Evolutionary conservation across 2,888 invertebrate genomes (phyloP), one percentile per base, ranked within the genome.

Genomic region (Zaprionus obscuricornis): DNA sequence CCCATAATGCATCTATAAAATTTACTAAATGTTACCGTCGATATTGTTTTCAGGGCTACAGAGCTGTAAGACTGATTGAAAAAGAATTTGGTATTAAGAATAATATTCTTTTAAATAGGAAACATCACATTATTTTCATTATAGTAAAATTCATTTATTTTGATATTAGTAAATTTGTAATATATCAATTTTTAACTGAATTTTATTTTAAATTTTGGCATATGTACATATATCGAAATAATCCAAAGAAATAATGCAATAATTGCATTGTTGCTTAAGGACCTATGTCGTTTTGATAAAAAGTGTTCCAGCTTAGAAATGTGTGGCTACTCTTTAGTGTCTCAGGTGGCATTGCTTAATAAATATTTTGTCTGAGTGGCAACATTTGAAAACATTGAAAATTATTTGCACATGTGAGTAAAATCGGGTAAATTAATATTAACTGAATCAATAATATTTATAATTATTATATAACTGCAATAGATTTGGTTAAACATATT

Each of bases 321-420:
- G n/a, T 14, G 20, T 54, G 67, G 67, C 59, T 54, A 1, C 51
- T 8, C 5, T 1, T 4, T 3, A 2, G 1, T 37, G 2, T 0
- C 0, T 5, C 6, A 40, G 11, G 18, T 66, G 60, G 66, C 54
- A 66, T 0, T 36, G 11, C 24, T 22, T 1, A 8, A 2, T 3
- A 2, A 3, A 17, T 3, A 37, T 42, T 47, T 29, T 5, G 7
- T 5, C 26, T n/a, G 49, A 29, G 40, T 68, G 70, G 67, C 49
- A 67, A 29, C 43, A 50, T 42, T 43, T n/a, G n/a, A n/a, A 8
- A 18, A 14, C 31, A 43, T 43, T 31, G 39, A 57, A 47, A 33
- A 63, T 50, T 72, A 42, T 57, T 29, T 52, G 65, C 56, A 57
- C 68, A 81, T 76, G 76, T 76, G 57, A 81, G 85, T 76, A 60